phyloP scores from a whole-genome alignment of 2,797 vertebrate genomes.

The Channallabes apus region DNA sequence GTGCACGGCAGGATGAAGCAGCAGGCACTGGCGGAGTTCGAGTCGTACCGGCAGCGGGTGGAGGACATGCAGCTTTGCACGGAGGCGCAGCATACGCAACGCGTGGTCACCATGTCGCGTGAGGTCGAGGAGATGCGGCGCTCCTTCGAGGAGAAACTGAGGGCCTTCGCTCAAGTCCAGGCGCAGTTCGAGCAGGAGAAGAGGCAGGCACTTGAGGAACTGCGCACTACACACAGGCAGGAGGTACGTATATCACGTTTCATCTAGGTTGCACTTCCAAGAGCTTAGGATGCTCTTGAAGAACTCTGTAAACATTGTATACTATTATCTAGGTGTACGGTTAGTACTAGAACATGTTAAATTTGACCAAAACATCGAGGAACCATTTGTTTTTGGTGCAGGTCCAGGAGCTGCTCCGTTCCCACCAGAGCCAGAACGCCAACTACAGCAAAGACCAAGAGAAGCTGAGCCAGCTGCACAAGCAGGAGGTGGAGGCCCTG shows the following conservation, averaged over 20 bases:
- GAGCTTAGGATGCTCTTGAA: neutral
- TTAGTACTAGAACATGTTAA: too few relatives aligned
- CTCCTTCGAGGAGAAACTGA: conserved; percentile 91
- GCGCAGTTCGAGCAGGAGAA: conserved; percentile 94
- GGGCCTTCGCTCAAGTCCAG: conserved; percentile 87
- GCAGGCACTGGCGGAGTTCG: conserved; percentile 93
- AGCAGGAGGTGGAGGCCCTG: conserved; percentile 85
- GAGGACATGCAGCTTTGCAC: conserved; percentile 97
- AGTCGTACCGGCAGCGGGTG: conserved; percentile 91
- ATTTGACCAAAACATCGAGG: neutral
- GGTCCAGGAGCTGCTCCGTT: conserved; percentile 89
- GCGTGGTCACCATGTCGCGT: conserved; percentile 93
- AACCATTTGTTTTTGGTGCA: neutral
- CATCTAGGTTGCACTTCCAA: neutral
- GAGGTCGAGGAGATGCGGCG: conserved; percentile 97
- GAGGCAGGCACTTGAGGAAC: conserved; percentile 83
- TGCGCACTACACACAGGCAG: conserved; percentile 82
- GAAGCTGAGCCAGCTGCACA: conserved; percentile 85
- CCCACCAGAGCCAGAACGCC: conserved; percentile 88
- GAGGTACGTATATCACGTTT: conserved; percentile 63
- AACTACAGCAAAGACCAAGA: conserved; percentile 91
- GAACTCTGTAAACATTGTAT: neutral
- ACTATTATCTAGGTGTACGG: too few relatives aligned
- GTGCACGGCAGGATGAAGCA: conserved; percentile 94
- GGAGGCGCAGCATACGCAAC: conserved; percentile 94